Percentiles rank a stretch among this genome's conserved stretches.
These are phyloP conservation scores for Myotis davidii DNA, from an alignment of 2,113 vertebrate species.

Conservation along the genomic window DNA sequence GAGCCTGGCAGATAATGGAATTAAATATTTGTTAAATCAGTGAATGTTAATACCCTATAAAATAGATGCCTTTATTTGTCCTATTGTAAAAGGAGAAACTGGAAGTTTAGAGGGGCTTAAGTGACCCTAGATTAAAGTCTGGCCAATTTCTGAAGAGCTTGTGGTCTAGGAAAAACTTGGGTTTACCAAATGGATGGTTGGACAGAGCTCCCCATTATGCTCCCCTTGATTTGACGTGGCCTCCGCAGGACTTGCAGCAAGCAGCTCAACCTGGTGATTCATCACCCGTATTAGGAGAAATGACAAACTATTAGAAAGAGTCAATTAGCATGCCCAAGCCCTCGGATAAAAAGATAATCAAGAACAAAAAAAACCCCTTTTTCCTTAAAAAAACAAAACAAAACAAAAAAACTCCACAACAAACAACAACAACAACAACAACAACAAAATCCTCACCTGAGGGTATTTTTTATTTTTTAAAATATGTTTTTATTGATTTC, in stretches of 20 bases:
- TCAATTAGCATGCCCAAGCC: background rate
- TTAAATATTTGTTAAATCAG: constrained; percentile 4
- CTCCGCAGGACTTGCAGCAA: background rate
- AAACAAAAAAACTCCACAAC: too few species aligned
- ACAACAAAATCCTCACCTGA: background rate
- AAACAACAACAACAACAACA: too few species aligned
- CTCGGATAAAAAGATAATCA: background rate
- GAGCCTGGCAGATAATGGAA: background rate
- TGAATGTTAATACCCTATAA: background rate
- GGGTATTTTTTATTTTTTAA: background rate
- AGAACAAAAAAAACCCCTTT: background rate
- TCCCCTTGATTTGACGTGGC: background rate
- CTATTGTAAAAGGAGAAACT: constrained; percentile 10
- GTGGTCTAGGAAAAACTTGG: background rate
- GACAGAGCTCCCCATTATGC: background rate
- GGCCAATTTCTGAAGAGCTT: background rate
- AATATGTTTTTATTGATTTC: background rate
- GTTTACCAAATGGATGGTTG: background rate
- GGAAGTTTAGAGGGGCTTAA: background rate
- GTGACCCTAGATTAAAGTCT: background rate
- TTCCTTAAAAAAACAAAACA: background rate
- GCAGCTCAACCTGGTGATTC: background rate
- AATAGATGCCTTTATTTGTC: background rate
- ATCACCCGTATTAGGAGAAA: background rate
- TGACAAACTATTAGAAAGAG: constrained; percentile 49